A percentile compares a stretch with the other conserved stretches of the same genome.
These are phyloP conservation scores for Ptychodera flava DNA, from an alignment of 35 echinoderm and acorn worm genomes.

Conservation along the genomic window DNA sequence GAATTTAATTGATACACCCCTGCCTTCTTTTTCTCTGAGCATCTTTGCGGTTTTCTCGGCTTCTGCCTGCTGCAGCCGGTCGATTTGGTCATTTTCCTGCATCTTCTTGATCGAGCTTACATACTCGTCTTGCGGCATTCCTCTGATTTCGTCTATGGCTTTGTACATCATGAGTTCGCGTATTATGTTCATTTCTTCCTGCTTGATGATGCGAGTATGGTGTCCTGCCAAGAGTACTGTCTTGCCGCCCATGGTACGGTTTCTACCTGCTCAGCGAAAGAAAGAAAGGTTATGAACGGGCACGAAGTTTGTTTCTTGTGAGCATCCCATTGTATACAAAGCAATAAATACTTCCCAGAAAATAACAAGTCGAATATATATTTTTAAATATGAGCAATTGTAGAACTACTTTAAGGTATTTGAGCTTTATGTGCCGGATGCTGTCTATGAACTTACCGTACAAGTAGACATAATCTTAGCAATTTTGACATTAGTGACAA, in stretches of 20 bases:
- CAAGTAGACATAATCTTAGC: too few relatives aligned
- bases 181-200: neutral
- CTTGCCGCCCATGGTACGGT: neutral
- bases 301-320: too few relatives aligned
- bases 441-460: too few relatives aligned
- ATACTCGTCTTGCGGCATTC: neutral
- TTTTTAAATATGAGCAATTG: too few relatives aligned
- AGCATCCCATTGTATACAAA: too few relatives aligned
- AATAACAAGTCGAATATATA: too few relatives aligned
- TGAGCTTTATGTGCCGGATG: too few relatives aligned
- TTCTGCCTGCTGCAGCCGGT: neutral
- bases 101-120: neutral
- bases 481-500: too few relatives aligned
- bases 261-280: too few relatives aligned
- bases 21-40: neutral
- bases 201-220: neutral
- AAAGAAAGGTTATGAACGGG: too few relatives aligned
- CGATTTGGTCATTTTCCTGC: neutral
- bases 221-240: neutral
- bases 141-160: neutral
- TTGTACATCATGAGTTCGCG: neutral
- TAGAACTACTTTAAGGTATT: too few relatives aligned
- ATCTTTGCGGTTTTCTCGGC: neutral
- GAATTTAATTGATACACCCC: neutral
- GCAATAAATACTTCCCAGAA: too few relatives aligned